Evolutionary conservation across 2,888 invertebrate species (phyloP).

Genomic region (Automeris io): DNA sequence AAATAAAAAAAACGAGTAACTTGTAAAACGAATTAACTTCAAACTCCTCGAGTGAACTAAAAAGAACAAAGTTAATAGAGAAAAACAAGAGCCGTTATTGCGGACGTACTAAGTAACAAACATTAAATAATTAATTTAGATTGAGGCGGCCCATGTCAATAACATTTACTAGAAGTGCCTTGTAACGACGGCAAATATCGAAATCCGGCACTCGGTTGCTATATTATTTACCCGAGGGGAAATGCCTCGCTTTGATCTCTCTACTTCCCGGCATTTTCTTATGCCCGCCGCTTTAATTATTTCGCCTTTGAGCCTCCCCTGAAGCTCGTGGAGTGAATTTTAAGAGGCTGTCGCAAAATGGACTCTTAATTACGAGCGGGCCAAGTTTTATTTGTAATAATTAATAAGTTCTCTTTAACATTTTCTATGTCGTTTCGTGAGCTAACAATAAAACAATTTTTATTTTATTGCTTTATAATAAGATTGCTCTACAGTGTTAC

Average conservation of each 20-base stretch:
- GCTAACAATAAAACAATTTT: conserved; percentile 1
- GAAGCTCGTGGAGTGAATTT: conserved; percentile 63
- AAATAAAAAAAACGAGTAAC: no score
- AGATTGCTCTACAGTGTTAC: neutral
- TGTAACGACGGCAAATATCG: conserved; percentile 30
- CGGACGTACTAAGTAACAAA: conserved; percentile 6
- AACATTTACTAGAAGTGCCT: conserved; percentile 28
- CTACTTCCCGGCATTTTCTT: conserved; percentile 61
- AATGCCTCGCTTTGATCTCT: conserved; percentile 64
- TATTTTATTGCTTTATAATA: neutral
- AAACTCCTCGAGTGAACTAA: neutral
- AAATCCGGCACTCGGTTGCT: conserved; percentile 45
- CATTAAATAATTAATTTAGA: conserved; percentile 26
- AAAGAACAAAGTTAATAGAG: neutral
- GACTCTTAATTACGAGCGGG: conserved; percentile 65
- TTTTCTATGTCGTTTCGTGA: conserved; percentile 2
- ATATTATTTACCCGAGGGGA: conserved; percentile 59
- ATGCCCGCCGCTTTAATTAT: conserved; percentile 69
- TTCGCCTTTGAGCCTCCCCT: conserved; percentile 64
- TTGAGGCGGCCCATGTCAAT: conserved; percentile 33
- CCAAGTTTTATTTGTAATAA: conserved; percentile 65
- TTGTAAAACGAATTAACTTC: no score
- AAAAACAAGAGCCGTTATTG: neutral
- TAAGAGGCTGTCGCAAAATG: conserved; percentile 70
- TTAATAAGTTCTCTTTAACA: conserved; percentile 53